A percentile compares a stretch with the other conserved stretches of the same genome.
Evolutionary conservation across 2,797 vertebrate species (phyloP).

Genomic region (Eidolon dupreanum): DNA sequence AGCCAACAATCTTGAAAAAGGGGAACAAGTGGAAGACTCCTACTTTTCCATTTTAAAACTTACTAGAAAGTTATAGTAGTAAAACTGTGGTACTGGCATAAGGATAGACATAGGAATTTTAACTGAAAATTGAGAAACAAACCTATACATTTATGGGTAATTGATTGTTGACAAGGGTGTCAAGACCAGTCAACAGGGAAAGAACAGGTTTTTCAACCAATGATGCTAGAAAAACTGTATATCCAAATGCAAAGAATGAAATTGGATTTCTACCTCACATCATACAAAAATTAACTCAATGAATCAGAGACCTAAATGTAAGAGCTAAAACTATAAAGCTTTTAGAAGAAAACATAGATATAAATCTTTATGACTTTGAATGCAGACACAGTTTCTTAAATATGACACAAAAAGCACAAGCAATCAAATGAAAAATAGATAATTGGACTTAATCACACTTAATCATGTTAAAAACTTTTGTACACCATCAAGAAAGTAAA

Average conservation of each 20-base stretch:
- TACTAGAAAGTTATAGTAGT: neutral
- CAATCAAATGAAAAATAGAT: neutral
- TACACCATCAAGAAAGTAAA: neutral
- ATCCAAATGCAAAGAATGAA: neutral
- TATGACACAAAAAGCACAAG: neutral
- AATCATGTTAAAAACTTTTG: neutral
- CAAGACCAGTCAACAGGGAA: neutral
- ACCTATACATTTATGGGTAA: neutral
- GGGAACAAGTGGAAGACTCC: neutral
- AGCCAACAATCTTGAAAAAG: neutral
- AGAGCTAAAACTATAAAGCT: conserved; percentile 20
- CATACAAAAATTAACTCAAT: neutral
- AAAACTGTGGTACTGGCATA: neutral
- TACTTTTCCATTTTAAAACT: neutral
- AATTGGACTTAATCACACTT: neutral
- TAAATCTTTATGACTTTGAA: neutral
- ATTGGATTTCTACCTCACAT: neutral
- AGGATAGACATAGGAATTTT: neutral
- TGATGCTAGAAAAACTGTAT: neutral
- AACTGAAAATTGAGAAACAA: neutral
- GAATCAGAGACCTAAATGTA: neutral
- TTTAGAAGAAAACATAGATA: neutral
- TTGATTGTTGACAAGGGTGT: neutral
- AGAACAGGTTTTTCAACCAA: neutral
- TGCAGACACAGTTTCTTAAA: neutral